A percentile compares a stretch with the other conserved stretches of the same genome.
These are phyloP conservation scores for Tragelaphus strepsiceros DNA, from an alignment of 2,113 vertebrate genomes.

Conservation along the genomic window DNA sequence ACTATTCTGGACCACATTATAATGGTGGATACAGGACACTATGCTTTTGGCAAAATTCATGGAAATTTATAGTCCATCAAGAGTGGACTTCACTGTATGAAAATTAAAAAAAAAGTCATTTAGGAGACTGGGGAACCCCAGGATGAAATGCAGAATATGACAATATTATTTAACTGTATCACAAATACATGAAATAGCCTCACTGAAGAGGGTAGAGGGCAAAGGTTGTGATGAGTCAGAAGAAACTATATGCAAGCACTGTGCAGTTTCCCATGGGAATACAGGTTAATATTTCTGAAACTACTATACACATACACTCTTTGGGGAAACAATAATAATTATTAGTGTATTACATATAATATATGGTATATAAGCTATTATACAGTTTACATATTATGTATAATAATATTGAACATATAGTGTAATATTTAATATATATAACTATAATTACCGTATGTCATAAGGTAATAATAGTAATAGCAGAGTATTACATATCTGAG, in stretches of 20 bases:
- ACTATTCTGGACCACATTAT: background rate
- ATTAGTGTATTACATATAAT: background rate
- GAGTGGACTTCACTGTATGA: background rate
- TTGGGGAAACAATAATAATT: background rate
- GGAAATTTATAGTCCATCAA: background rate
- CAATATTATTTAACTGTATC: background rate
- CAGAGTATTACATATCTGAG: background rate
- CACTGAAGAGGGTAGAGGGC: background rate
- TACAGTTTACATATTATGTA: background rate
- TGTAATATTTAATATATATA: background rate
- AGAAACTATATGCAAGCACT: background rate
- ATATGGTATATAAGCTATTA: background rate
- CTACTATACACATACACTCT: background rate
- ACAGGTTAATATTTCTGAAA: background rate
- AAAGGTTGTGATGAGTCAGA: background rate
- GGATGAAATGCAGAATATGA: background rate
- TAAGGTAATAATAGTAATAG: background rate
- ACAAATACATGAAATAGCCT: background rate
- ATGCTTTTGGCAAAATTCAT: background rate
- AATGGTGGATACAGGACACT: background rate
- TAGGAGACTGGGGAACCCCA: background rate
- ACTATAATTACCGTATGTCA: background rate
- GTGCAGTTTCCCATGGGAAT: too few species aligned
- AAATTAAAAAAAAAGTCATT: background rate
- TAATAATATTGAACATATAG: background rate